Base-by-base conservation (phyloP, 1,140 invertebrate genomes). In the Pygmarrhopalites habei region DNA sequence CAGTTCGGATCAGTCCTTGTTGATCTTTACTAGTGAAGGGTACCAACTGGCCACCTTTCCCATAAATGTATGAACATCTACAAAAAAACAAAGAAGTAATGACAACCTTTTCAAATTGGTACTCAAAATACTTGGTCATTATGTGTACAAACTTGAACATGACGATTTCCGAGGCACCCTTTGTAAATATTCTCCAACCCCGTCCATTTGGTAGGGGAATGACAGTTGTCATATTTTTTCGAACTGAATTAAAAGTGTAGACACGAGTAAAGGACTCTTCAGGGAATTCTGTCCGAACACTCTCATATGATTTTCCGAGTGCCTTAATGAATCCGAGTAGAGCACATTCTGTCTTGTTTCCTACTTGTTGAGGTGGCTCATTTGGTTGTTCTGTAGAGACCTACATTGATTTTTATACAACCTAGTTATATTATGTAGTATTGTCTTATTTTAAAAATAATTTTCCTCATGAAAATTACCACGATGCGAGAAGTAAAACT, bases 201-300 rank as follows among this genome's bases (percentile, higher is more conserved):
- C 75, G 70, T 52, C 72, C 71, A 14, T 76, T 73, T 43, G 74
- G 72, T 14, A 49, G 17, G 23, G 70, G 71, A 62, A 87, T 78
- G 26, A 87, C 81, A n/a, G 85, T 87, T 61, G 80, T 82, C 85
- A 86, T 86, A 26, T 82, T 85, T 72, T 86, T 86, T 26, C 85
- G 75, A 10, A 80, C 79, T 35, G 85, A 87, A 73, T 86, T 86
- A 75, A 86, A 86, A 2, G 85, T 86, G 73, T 85, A 87, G 12
- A 87, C 84, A 68, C 82, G 81, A 51, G 78, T 73, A 59, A 86
- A 77, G 5, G 69, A 75, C 60, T 84, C 81, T 72, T 86, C 84
- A 30, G 85, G 80, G 17, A 71, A 30, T 60, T 79, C 72, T 49
- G 80, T 77, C 28, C 85, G 75, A 35, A 83, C 75, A 2, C 72